A percentile compares a stretch with the other conserved stretches of the same genome.
Conservation (phyloP, 2,113 vertebrate genomes). For the Leucopsar rothschildi region DNA sequence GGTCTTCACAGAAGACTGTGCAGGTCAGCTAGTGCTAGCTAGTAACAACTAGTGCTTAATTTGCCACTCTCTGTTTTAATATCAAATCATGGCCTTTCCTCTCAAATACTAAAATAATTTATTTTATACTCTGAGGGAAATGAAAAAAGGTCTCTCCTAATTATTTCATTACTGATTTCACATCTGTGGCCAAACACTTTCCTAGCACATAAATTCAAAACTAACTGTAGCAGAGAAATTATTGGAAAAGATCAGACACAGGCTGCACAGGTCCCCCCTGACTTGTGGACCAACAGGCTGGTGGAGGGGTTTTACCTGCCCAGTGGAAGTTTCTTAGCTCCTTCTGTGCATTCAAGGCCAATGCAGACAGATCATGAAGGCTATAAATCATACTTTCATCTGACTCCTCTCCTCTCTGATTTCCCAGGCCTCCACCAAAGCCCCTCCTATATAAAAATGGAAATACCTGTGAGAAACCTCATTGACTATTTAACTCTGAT, state of each 20-base stretch:
- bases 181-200: neutral
- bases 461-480: neutral
- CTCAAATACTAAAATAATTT: neutral
- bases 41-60: neutral
- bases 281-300: neutral
- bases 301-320: neutral
- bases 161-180: neutral
- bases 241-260: neutral
- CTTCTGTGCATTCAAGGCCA: neutral
- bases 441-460: neutral
- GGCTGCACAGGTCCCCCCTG: neutral
- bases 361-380: rapidly evolving
- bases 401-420: neutral
- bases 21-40: neutral
- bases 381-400: neutral
- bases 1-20: neutral
- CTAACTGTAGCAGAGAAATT: neutral
- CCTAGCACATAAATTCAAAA: neutral
- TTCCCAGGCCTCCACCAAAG: neutral
- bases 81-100: neutral
- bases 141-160: neutral
- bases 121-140: neutral
- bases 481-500: neutral
- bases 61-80: neutral
- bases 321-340: neutral